Evolutionary conservation across 30 jellyfish, hydroid and myxozoan genomes (phyloP).

Genomic region (Aurelia sp.): DNA sequence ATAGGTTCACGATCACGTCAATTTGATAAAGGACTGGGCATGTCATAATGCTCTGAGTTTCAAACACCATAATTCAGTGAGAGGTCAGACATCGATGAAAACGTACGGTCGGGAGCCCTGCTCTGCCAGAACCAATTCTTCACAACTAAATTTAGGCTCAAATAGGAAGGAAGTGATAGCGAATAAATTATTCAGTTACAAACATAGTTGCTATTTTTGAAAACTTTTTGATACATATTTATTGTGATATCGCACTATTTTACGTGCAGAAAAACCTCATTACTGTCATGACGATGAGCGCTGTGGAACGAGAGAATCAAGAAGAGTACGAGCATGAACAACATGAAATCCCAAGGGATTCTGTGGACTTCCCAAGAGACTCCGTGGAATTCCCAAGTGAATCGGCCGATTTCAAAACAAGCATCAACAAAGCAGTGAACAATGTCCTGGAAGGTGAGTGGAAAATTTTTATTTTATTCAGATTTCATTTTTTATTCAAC

Average conservation of each 20-base stretch:
- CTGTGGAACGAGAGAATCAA: constrained; percentile 49
- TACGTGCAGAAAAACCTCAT: constrained; percentile 41
- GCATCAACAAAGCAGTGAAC: constrained; percentile 79
- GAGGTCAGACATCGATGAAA: background rate
- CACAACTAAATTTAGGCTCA: too few relatives aligned
- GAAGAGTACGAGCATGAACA: constrained; percentile 51
- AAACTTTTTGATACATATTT: background rate
- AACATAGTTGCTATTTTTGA: too few relatives aligned
- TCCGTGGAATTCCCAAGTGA: constrained; percentile 9
- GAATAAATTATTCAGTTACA: too few relatives aligned
- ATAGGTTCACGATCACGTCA: constrained; percentile 67
- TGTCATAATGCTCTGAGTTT: constrained; percentile 2
- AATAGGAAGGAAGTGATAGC: too few relatives aligned
- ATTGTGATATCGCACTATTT: constrained; percentile 11
- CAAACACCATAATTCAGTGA: background rate
- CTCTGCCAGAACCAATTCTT: too few relatives aligned
- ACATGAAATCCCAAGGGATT: background rate
- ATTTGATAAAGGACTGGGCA: constrained; percentile 32
- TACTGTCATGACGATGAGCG: constrained; percentile 70
- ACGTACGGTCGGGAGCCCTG: too few relatives aligned
- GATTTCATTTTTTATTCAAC: background rate
- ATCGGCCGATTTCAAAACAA: constrained; percentile 55
- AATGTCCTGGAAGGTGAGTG: constrained; percentile 76
- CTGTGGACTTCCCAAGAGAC: background rate
- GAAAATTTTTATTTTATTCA: background rate